Evolutionary conservation across 2,797 vertebrate genomes (phyloP), one percentile per base, ranked within the genome.

Genomic region (Sebastes vulpes): DNA sequence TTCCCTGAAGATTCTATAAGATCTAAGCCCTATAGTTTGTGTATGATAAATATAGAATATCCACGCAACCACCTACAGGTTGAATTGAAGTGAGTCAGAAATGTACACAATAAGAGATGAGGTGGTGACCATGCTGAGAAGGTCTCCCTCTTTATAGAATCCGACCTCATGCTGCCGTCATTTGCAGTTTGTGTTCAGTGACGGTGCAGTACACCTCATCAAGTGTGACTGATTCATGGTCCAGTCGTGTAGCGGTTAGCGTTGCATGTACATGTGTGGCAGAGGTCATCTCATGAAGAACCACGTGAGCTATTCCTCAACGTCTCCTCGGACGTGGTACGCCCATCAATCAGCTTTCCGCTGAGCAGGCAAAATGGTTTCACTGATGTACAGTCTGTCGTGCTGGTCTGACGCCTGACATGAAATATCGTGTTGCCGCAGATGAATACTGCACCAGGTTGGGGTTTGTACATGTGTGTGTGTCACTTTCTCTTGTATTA

Each of bases 381-480:
- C 25, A 54, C 83, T 69, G 81, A 83, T 79, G 61, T 54, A 74
- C 82, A 72, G 77, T 70, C 50, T 69, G 71, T 69, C 21, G 31
- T 64, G 58, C 58, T 20, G n/a, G 74, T 61, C 73, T 81, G 84
- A 86, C 9, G 61, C 56, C 81, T 71, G 77, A 90, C 81, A 46
- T 85, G 77, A 94, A 84, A 88, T 90, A 92, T 82, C 4, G 38
- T 54, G 75, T 75, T 59, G 83, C 91, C 83, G 71, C 56, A 54
- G 75, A 89, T 67, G 77, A 82, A 85, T 77, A 53, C 81, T 70
- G 73, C 80, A 65, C 54, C 35, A n/a, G 35, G 46, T 59, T 32
- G 25, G n/a, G 3, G 42, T 35, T n/a, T 48, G 48, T 28, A 65
- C 23, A 25, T 69, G 61, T 57, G 63, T 79, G 38, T 31, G 18